Conservation (phyloP, 2,113 vertebrate genomes). For the Xiphophorus couchianus region DNA sequence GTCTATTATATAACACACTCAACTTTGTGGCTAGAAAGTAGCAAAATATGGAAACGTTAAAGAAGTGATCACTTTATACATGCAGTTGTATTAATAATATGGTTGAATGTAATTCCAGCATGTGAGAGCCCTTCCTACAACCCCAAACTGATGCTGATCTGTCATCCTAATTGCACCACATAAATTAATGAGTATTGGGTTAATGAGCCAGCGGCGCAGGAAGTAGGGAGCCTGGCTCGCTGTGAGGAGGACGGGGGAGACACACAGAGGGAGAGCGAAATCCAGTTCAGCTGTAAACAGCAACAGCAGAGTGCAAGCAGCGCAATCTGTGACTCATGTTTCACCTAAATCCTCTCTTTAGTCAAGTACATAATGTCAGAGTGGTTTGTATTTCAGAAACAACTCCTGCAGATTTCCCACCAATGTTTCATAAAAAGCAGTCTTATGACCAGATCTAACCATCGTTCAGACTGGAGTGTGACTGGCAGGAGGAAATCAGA, state of each 20-base stretch:
- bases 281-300: conserved; percentile 12
- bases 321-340: conserved; percentile 7
- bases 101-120: conserved; percentile 17
- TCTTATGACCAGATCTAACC: conserved; percentile 46
- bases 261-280: conserved; percentile 2
- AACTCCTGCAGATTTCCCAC: conserved; percentile 11
- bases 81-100: background rate
- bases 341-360: conserved; percentile 10
- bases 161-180: conserved; percentile 57
- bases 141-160: conserved; percentile 34
- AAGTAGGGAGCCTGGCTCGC: conserved; percentile 37
- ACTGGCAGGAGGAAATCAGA: conserved; percentile 41
- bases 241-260: conserved; percentile 38
- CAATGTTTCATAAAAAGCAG: conserved; percentile 31
- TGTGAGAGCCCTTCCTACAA: conserved; percentile 20
- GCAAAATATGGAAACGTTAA: background rate
- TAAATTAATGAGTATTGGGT: conserved; percentile 64
- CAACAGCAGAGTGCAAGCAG: conserved; percentile 13
- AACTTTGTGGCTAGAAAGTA: background rate
- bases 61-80: too few relatives aligned
- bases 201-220: conserved; percentile 66
- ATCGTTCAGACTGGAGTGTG: conserved; percentile 22
- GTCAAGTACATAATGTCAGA: background rate
- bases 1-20: background rate
- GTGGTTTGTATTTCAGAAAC: conserved; percentile 18